Conservation (phyloP, 2,113 vertebrate species). For the Leucoraja erinaceus region DNA sequence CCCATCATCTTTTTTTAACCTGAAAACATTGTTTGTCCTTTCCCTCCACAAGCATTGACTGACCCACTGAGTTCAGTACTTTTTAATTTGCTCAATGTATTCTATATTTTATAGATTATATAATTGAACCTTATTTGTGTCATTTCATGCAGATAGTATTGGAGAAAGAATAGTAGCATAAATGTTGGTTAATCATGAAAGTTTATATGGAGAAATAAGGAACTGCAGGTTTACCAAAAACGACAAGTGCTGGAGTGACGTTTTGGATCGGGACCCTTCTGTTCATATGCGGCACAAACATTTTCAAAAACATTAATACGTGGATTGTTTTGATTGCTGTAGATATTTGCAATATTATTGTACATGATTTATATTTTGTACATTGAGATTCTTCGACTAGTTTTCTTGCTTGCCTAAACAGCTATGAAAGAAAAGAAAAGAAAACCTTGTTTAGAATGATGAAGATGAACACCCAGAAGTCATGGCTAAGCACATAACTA, state of each 20-base stretch:
- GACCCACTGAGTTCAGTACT: too few relatives aligned
- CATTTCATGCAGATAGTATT: conserved; percentile 29
- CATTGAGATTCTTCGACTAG: background rate
- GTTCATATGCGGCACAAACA: background rate
- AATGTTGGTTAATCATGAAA: background rate
- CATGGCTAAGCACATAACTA: background rate
- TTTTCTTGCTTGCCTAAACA: background rate
- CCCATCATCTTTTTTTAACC: too few relatives aligned
- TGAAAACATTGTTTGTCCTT: too few relatives aligned
- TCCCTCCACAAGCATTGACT: too few relatives aligned
- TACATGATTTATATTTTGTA: background rate
- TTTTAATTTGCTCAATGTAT: too few relatives aligned
- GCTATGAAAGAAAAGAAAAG: background rate
- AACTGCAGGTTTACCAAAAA: too few relatives aligned
- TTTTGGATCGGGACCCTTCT: too few relatives aligned
- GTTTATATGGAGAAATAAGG: too few relatives aligned
- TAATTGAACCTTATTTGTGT: conserved; percentile 19
- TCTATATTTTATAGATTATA: conserved; percentile 33
- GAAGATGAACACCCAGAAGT: background rate
- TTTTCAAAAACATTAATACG: background rate
- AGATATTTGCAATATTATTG: background rate
- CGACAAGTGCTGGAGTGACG: too few relatives aligned
- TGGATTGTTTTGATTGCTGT: background rate
- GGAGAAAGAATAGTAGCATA: background rate
- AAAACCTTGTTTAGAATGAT: background rate